Base-by-base conservation (phyloP, 2,888 invertebrate species). In the Cinara cedri region DNA sequence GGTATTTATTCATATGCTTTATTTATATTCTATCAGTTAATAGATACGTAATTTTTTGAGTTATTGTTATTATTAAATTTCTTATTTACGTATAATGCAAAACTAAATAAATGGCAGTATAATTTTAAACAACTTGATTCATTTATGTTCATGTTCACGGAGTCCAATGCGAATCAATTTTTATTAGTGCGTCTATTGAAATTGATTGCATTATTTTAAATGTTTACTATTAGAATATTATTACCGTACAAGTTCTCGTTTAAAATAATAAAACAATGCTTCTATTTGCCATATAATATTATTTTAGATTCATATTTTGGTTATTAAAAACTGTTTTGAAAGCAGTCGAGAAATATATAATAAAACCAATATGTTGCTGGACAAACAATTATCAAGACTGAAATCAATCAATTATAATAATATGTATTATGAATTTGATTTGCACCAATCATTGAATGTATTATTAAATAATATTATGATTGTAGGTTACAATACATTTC, bases 111-210 rank as follows among this genome's bases (percentile, higher is more conserved):
- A n/a, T n/a, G n/a, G 14, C 44, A 57, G 55, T 57, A 42, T n/a
- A 3, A 16, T 57, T n/a, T 57, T n/a, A 44, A 57, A 72, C 44
- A 44, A 46, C 24, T 44, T 57, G 8, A 44, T 57, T n/a, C 11
- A 57, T 72, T 46, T 44, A 24, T 72, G 21, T 46, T 44, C 13
- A 46, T 46, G n/a, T n/a, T n/a, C n/a, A n/a, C n/a, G n/a, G 24
- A n/a, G 21, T 57, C 44, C 3, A 57, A 46, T 42, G 42, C n/a
- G 57, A 57, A 72, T 72, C 71, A 72, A n/a, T 44, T 72, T 44
- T 57, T 57, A 72, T 72, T 21, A 19, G 44, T 44, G 13, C 3
- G 8, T 16, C n/a, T n/a, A 55, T 72, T 24, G 16, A 71, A 71
- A 55, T 19, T 42, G 19, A 70, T 70, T 34, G 55, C 42, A 16